Evolutionary conservation across 2,888 invertebrate genomes (phyloP), one percentile per base, ranked within the genome.

Genomic region (Dinocampus coccinellae): DNA sequence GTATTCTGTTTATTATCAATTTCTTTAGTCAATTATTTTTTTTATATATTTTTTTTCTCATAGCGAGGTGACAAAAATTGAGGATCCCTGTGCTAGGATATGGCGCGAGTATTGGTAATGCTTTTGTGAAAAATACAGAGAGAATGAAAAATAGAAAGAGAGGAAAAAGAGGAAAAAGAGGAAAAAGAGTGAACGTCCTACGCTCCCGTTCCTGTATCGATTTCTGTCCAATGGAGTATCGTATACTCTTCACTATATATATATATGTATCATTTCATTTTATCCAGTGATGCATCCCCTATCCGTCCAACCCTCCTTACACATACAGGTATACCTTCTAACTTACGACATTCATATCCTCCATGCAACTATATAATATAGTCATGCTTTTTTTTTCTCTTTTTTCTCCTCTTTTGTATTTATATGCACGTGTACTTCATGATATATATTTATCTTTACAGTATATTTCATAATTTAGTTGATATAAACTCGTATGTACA

Each of bases 111-210:
- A 82, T 79, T 75, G 79, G 81, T 79, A 81, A 81, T 81, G 80
- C 81, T 80, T 81, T 82, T 78, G 79, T 78, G 83, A 83, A 83
- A 84, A 83, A 84, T 82, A 82, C 79, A 80, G 80, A 80, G 80
- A 80, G 47, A 47, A 47, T 47, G 47, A 47, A 47, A 47, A 47
- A 47, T 71, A 76, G 76, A 77, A 63, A 65, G 73, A 69, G 65
- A 72, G 24, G 20, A 61, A 65, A 73, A 65, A 64, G 39, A 58
- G 74, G 77, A 77, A 66, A 69, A 71, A 72, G 65, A 72, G 57
- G 73, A 63, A 67, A 39, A 66, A 73, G n/a, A 72, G 72, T 74
- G 69, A 42, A 73, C 72, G 70, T 73, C 73, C 73, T 73, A 65
- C 76, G 74, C 77, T 75, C 70, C 74, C 78, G 76, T 76, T 78